Conservation (phyloP, 2,113 vertebrate genomes). For the Eidolon helvum region DNA sequence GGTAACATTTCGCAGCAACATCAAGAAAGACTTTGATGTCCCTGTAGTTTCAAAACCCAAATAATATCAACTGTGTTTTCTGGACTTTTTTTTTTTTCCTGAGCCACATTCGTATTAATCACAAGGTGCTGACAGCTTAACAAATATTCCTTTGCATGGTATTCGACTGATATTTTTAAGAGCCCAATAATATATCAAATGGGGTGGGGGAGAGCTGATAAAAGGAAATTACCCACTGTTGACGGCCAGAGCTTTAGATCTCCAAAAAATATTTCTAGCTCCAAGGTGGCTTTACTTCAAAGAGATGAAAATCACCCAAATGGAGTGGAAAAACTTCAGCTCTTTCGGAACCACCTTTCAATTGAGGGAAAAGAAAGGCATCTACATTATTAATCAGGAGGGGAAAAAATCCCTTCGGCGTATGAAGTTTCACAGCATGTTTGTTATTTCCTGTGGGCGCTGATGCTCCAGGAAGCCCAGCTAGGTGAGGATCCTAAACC, state of each 20-base stretch:
- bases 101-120: slow-evolving; percentile 62
- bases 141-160: slow-evolving; percentile 73
- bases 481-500: slow-evolving; percentile 76
- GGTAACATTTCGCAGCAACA: slow-evolving; percentile 65
- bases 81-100: background rate
- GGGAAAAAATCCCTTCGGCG: background rate
- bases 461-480: slow-evolving; percentile 64
- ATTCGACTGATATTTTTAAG: slow-evolving; percentile 73
- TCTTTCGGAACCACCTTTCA: slow-evolving; percentile 79
- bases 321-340: slow-evolving; percentile 63
- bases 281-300: slow-evolving; percentile 77
- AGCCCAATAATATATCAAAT: slow-evolving; percentile 73
- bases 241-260: slow-evolving; percentile 67
- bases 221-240: slow-evolving; percentile 58
- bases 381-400: slow-evolving; percentile 80
- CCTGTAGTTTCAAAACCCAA: slow-evolving; percentile 57
- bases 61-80: slow-evolving; percentile 65
- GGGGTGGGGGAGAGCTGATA: background rate
- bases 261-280: slow-evolving; percentile 66
- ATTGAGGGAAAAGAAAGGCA: slow-evolving; percentile 63
- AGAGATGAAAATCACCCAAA: slow-evolving; percentile 76
- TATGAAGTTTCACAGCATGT: slow-evolving; percentile 74
- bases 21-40: slow-evolving; percentile 74
- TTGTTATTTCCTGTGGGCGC: slow-evolving; percentile 76
- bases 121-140: slow-evolving; percentile 68